Conservation (phyloP, 2,888 invertebrate genomes). For the Eledone cirrhosa region DNA sequence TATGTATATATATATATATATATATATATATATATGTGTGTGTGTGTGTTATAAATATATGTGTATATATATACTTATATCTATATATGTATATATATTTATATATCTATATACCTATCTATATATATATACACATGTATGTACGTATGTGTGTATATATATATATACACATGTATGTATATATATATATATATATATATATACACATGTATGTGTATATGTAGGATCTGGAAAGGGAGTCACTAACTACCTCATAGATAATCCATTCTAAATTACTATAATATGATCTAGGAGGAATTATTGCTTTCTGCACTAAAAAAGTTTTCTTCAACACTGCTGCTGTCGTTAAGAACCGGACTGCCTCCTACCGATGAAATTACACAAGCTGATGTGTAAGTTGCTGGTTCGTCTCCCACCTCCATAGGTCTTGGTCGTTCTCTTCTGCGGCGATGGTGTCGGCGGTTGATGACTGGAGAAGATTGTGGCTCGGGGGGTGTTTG, state of each 20-base stretch:
- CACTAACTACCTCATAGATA: conserved; percentile 5
- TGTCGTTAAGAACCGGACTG: conserved; percentile 49
- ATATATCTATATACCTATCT: neutral
- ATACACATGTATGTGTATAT: neutral
- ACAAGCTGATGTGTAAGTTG: conserved; percentile 42
- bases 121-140: neutral
- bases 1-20: conserved; percentile 1
- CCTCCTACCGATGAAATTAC: conserved; percentile 37
- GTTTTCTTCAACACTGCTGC: conserved; percentile 59
- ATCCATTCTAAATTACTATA: too few species aligned
- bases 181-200: conserved; percentile 7
- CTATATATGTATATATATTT: neutral
- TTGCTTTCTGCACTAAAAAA: conserved; percentile 45
- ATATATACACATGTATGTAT: neutral
- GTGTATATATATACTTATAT: too few species aligned
- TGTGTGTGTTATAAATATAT: neutral
- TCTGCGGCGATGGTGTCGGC: conserved; percentile 47
- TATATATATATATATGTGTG: conserved; percentile 16
- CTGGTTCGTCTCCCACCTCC: conserved; percentile 54
- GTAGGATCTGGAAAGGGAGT: neutral
- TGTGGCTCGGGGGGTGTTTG: conserved; percentile 37
- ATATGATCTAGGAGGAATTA: neutral
- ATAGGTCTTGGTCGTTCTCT: conserved; percentile 46
- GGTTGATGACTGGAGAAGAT: conserved; percentile 34
- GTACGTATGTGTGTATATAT: neutral